Conservation (phyloP, 2,797 vertebrate species). For the Gymnothorax javanicus region DNA sequence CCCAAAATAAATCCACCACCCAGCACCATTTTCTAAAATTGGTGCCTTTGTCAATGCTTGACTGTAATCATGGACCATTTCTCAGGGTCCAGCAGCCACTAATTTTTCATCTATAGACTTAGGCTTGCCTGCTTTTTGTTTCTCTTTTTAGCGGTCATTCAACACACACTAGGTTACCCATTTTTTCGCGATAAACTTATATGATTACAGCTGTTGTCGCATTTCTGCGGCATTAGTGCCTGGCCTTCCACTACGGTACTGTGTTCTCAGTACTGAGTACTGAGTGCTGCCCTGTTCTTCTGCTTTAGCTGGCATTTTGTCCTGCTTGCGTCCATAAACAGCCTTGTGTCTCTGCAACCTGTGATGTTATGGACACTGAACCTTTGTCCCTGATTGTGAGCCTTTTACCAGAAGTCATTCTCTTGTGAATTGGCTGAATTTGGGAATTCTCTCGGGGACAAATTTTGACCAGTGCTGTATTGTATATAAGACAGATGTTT, state of each 20-base stretch:
- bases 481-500: too few relatives aligned
- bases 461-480: background rate
- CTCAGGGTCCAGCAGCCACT: background rate
- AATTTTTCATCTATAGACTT: background rate
- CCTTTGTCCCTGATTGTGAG: background rate
- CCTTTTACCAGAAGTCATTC: background rate
- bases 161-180: background rate
- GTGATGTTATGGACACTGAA: background rate
- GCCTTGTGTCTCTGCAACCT: background rate
- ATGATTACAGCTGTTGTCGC: background rate
- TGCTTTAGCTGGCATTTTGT: background rate
- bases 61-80: background rate
- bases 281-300: background rate
- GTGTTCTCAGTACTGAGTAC: background rate
- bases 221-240: background rate
- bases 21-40: slow-evolving; percentile 15
- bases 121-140: background rate
- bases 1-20: background rate
- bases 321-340: background rate
- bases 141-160: background rate
- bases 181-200: background rate
- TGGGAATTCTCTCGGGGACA: background rate
- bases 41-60: slow-evolving; percentile 20
- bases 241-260: background rate
- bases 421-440: too few relatives aligned